A percentile compares a stretch with the other conserved stretches of the same genome.
These are phyloP conservation scores for Speoplatyrhinus poulsoni DNA, from an alignment of 2,113 vertebrate species.

Conservation along the genomic window DNA sequence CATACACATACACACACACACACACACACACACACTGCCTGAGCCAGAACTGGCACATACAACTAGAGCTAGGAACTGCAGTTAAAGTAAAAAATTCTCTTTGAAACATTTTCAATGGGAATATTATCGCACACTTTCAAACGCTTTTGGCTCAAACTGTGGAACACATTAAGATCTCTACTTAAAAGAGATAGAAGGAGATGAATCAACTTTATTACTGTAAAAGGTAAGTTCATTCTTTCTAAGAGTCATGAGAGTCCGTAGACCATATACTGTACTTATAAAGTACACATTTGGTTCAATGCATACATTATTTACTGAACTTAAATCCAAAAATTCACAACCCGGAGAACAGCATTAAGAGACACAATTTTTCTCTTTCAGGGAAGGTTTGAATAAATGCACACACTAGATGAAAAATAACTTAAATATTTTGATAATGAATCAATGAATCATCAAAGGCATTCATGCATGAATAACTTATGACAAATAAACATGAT, in stretches of 20 bases:
- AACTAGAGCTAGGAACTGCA: slow-evolving; percentile 4
- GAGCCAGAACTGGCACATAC: slow-evolving; percentile 14
- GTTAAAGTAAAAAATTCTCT: slow-evolving; percentile 33
- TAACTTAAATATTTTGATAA: slow-evolving; percentile 66
- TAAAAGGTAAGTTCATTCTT: slow-evolving; percentile 52
- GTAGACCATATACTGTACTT: slow-evolving; percentile 28
- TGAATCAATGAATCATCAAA: slow-evolving; percentile 72
- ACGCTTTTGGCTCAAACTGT: slow-evolving; percentile 21
- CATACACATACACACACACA: slow-evolving; percentile 12
- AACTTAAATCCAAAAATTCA: slow-evolving; percentile 65
- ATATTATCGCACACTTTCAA: slow-evolving; percentile 30
- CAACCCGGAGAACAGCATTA: slow-evolving; percentile 62
- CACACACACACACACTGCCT: slow-evolving; percentile 8
- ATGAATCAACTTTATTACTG: slow-evolving; percentile 35
- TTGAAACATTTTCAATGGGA: slow-evolving; percentile 36
- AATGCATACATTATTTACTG: slow-evolving; percentile 69
- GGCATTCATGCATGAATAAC: slow-evolving; percentile 64
- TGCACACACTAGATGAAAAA: slow-evolving; percentile 51
- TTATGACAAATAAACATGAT: slow-evolving; percentile 67
- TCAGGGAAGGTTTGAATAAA: slow-evolving; percentile 57
- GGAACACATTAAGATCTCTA: slow-evolving; percentile 33
- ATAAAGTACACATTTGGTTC: slow-evolving; percentile 58
- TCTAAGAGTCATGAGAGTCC: slow-evolving; percentile 17
- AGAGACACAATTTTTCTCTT: slow-evolving; percentile 58
- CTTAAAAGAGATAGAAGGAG: slow-evolving; percentile 22